These are phyloP conservation scores for Apteryx owenii DNA, from an alignment of 2,113 vertebrate genomes.

Conservation along the genomic window DNA sequence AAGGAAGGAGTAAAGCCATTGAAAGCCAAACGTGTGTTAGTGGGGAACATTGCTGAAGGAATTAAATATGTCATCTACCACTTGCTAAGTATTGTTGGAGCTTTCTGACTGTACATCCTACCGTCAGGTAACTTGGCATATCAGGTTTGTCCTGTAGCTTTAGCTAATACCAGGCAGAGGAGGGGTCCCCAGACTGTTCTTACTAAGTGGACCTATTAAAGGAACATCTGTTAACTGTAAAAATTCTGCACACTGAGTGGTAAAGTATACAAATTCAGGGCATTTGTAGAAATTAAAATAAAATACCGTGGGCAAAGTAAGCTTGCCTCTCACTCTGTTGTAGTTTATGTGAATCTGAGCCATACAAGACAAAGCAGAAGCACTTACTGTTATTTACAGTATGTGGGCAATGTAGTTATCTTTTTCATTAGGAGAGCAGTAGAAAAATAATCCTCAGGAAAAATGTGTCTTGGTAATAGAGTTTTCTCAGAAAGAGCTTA, in stretches of 20 bases:
- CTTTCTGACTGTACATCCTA: background rate
- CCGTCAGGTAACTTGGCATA: constrained; percentile 35
- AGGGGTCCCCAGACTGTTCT: background rate
- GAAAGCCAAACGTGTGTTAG: background rate
- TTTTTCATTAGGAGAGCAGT: constrained; percentile 18
- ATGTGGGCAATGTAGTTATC: background rate
- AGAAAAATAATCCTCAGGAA: background rate
- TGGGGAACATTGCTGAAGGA: background rate
- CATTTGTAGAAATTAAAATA: constrained; percentile 72
- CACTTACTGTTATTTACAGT: constrained; percentile 9
- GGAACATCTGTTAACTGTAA: constrained; percentile 74
- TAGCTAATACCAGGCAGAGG: constrained; percentile 31
- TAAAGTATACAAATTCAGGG: constrained; percentile 62
- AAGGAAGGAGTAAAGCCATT: constrained; percentile 44
- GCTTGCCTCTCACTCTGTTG: constrained; percentile 15
- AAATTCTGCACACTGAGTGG: constrained; percentile 46
- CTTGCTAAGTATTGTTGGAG: background rate
- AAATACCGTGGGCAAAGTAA: constrained; percentile 54
- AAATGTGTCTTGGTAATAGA: background rate
- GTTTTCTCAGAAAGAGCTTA: background rate
- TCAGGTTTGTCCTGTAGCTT: constrained; percentile 15
- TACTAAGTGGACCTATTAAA: constrained; percentile 57
- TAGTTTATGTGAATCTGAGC: constrained; percentile 40
- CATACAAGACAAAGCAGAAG: constrained; percentile 12
- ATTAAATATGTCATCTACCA: background rate